These are phyloP conservation scores for Leptogaster cylindrica DNA, from an alignment of 2,888 invertebrate genomes.

Conservation along the genomic window DNA sequence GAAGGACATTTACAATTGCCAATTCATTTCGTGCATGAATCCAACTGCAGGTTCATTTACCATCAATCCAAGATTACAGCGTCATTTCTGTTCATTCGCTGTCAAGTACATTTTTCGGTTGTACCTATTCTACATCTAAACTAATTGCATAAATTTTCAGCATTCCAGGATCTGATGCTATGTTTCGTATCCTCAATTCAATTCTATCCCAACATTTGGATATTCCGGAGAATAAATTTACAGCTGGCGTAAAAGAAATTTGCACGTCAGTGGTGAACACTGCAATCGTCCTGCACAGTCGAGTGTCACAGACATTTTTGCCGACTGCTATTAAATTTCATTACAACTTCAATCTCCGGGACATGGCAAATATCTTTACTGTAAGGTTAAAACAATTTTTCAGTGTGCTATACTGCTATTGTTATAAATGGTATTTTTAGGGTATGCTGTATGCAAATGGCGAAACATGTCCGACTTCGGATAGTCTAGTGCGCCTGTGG, in stretches of 20 bases:
- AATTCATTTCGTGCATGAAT: constrained; percentile 96
- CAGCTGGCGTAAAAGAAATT: constrained; percentile 66
- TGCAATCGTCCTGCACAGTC: constrained; percentile 78
- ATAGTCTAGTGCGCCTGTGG: constrained; percentile 81
- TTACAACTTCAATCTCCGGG: constrained; percentile 90
- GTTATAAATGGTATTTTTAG: constrained; percentile 64
- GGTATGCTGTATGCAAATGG: constrained; percentile 84
- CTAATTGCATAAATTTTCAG: constrained; percentile 61
- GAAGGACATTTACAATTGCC: constrained; percentile 91
- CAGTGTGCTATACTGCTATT: neutral
- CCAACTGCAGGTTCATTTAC: constrained; percentile 95
- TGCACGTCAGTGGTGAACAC: constrained; percentile 70
- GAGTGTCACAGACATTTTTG: constrained; percentile 77
- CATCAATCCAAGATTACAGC: constrained; percentile 86
- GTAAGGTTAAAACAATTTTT: constrained; percentile 61
- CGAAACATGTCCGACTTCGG: constrained; percentile 73
- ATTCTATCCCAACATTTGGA: constrained; percentile 80
- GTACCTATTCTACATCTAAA: neutral
- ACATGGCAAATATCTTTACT: constrained; percentile 93
- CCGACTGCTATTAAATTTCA: constrained; percentile 96
- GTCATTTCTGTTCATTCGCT: constrained; percentile 87
- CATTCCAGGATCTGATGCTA: constrained; percentile 82
- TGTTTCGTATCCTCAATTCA: constrained; percentile 82
- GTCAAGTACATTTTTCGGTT: constrained; percentile 67
- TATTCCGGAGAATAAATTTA: constrained; percentile 72